Evolutionary conservation across 2,797 vertebrate species (phyloP), one percentile per base, ranked within the genome.

Genomic region (Enoplosus armatus): DNA sequence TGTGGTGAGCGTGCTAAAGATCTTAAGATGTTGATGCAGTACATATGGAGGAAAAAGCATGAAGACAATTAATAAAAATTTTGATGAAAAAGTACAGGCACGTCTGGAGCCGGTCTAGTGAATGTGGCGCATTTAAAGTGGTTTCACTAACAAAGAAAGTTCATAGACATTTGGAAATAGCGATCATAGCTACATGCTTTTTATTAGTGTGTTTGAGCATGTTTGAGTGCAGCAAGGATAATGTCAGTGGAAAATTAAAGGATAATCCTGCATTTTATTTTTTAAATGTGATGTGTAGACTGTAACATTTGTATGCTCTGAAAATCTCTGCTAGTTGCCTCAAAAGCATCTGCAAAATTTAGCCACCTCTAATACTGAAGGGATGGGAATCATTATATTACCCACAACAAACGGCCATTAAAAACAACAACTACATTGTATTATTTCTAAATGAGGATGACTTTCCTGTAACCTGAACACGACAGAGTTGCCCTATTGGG

Each of bases 41-140:
- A 16, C 60, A 79, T 75, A 64, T 72, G 61, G 47, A 77, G 75
- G 62, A 53, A 69, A 73, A 77, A 20, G 35, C 37, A 67, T 68
- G 55, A 75, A 74, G 56, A 72, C 48, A 56, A 62, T 73, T 61
- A 54, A 75, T 76, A 60, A 0, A 74, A 63, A 66, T 60, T 6
- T 60, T 1, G 82, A 80, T 31, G 26, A 55, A n/a, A 51, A 54
- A 37, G 18, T 43, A 68, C 24, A 61, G 16, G 47, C 26, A 69
- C 5, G 9, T 48, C 47, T 79, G 59, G 50, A 27, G 6, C 43
- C 20, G 1, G 1, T 60, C 7, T 1, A 27, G 22, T 62, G 71
- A 50, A 59, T 72, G 47, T 29, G 43, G 64, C 0, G 0, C 8
- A 63, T 75, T 77, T 75, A 15, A 80, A 70, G 50, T 67, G 53